Evolutionary conservation across 92 coral and sea anemone species (phyloP).

Genomic region (Zoanthus sociatus): DNA sequence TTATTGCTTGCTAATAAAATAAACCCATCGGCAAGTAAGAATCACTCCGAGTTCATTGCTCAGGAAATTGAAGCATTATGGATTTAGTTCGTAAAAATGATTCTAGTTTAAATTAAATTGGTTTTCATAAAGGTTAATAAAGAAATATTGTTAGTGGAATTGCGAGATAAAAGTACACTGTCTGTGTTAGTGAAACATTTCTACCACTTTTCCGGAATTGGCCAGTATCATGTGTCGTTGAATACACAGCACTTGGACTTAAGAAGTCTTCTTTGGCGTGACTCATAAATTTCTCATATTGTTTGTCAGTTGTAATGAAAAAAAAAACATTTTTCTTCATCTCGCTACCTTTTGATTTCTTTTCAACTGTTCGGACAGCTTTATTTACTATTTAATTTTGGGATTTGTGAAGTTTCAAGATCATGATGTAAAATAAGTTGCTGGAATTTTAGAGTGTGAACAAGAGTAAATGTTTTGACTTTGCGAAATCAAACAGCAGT

Average conservation of each 20-base stretch:
- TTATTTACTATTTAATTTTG: background rate
- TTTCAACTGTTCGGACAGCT: background rate
- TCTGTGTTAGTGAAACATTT: background rate
- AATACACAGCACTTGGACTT: background rate
- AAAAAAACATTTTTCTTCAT: background rate
- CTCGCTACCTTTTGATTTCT: background rate
- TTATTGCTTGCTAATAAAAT: background rate
- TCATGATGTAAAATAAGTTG: background rate
- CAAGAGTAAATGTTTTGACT: background rate
- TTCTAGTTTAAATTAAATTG: background rate
- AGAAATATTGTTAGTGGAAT: background rate
- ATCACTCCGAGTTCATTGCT: background rate
- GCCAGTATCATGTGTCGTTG: background rate
- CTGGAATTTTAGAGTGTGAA: background rate
- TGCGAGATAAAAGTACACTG: background rate
- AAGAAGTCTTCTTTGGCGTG: background rate
- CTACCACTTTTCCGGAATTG: conserved; percentile 15
- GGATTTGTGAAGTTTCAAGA: background rate
- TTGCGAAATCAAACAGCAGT: background rate
- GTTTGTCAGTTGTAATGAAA: background rate
- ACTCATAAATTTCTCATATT: background rate
- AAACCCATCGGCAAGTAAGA: background rate
- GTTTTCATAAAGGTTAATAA: background rate
- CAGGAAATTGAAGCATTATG: background rate
- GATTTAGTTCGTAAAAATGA: background rate